These are phyloP conservation scores for Cryptocephalus moraei DNA, from an alignment of 2,888 invertebrate genomes.

Conservation along the genomic window DNA sequence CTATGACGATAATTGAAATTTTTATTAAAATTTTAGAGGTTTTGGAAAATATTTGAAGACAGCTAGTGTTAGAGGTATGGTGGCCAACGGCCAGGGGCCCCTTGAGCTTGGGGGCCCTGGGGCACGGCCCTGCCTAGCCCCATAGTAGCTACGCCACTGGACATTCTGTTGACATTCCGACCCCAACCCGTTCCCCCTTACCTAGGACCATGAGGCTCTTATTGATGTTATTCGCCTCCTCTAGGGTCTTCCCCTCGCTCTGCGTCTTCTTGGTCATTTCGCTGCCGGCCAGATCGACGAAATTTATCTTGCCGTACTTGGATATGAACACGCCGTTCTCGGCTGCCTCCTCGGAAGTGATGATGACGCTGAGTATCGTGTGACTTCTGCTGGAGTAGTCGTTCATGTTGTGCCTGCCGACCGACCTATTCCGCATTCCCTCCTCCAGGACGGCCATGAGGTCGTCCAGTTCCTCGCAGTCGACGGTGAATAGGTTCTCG, in stretches of 20 bases:
- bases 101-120: no score
- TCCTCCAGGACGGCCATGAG: conserved; percentile 88
- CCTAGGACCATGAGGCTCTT: conserved; percentile 90
- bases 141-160: no score
- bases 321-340: conserved; percentile 77
- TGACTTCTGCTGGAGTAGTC: conserved; percentile 83
- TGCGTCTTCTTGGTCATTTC: conserved; percentile 90
- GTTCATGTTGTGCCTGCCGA: conserved; percentile 88
- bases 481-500: conserved; percentile 91
- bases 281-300: conserved; percentile 93
- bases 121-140: no score
- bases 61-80: no score
- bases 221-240: conserved; percentile 94
- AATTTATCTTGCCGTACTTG: conserved; percentile 89
- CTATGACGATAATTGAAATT: no score
- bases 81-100: no score
- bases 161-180: no score
- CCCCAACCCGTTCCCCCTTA: conserved; percentile 40
- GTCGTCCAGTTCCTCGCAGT: conserved; percentile 88
- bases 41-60: no score
- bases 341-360: conserved; percentile 75
- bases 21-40: no score
- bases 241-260: conserved; percentile 77
- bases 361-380: conserved; percentile 81
- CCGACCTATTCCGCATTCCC: conserved; percentile 84